phyloP scores from a whole-genome alignment of 2,797 vertebrate species.

The Spea hammondii region DNA sequence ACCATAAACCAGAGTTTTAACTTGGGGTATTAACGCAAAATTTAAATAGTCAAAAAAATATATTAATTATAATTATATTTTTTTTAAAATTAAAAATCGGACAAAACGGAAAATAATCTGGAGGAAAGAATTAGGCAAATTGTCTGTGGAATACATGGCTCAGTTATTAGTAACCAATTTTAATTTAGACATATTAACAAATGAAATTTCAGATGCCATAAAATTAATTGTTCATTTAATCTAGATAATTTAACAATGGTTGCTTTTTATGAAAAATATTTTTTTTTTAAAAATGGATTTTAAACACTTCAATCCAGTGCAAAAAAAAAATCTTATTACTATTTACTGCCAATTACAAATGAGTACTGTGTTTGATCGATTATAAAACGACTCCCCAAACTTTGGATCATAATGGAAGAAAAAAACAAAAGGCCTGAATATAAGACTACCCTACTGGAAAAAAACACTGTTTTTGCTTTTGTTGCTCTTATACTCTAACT shows the following conservation, averaged over 20 bases:
- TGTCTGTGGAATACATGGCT: constrained; percentile 5
- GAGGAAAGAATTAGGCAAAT: not conserved
- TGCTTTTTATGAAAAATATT: constrained; percentile 21
- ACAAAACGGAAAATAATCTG: no score
- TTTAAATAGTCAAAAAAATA: no score
- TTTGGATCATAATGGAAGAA: no score
- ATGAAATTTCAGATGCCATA: constrained; percentile 10
- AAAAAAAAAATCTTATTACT: not conserved
- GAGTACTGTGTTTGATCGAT: not conserved
- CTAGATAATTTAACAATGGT: constrained; percentile 27
- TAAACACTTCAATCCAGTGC: constrained; percentile 2
- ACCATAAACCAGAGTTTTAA: no score
- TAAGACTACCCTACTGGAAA: no score
- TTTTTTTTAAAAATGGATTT: not conserved
- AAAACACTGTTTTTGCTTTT: no score
- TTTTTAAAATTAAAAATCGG: no score
- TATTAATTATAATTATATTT: no score
- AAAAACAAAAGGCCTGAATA: not conserved
- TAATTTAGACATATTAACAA: constrained; percentile 6
- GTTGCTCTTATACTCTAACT: not conserved
- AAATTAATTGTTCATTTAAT: constrained; percentile 24
- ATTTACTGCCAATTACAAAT: constrained; percentile 1
- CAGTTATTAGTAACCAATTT: not conserved
- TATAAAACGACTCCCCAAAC: no score
- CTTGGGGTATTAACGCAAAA: no score